phyloP scores from a whole-genome alignment of 2,888 invertebrate species.

The Hyposoter didymator region DNA sequence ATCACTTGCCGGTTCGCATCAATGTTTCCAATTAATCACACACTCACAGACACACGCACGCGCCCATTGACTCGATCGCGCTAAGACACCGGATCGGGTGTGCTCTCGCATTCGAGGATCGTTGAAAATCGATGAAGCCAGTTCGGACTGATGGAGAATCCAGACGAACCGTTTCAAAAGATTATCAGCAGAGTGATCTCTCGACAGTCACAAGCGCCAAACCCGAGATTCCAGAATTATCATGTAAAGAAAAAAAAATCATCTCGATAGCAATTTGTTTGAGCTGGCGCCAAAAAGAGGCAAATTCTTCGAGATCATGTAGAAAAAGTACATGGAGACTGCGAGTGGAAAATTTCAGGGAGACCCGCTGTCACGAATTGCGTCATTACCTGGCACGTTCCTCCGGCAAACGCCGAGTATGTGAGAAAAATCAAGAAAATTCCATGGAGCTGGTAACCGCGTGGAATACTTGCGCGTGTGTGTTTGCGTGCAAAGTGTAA shows the following conservation, averaged over 20 bases:
- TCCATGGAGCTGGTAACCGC: constrained; percentile 34
- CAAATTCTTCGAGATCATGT: neutral
- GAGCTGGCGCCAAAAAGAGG: neutral
- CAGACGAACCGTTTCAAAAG: neutral
- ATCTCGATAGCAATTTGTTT: neutral
- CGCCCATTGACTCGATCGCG: neutral
- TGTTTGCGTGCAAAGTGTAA: neutral
- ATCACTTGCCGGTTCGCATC: constrained; percentile 2
- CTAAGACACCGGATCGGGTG: neutral
- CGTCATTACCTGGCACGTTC: constrained; percentile 50
- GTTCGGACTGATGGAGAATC: neutral
- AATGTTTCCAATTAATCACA: neutral
- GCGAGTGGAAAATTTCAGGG: constrained; percentile 24
- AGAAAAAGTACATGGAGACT: neutral
- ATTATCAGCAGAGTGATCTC: neutral
- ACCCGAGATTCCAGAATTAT: neutral
- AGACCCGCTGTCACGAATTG: constrained; percentile 39
- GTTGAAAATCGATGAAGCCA: neutral
- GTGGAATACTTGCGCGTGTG: neutral
- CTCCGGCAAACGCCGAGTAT: constrained; percentile 40
- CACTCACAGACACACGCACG: too few relatives aligned
- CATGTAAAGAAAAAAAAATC: neutral
- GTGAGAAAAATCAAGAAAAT: constrained; percentile 33
- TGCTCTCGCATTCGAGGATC: neutral
- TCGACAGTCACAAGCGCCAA: neutral